Base-by-base conservation (phyloP, 2,888 invertebrate genomes). In the Anarsia innoxiella region DNA sequence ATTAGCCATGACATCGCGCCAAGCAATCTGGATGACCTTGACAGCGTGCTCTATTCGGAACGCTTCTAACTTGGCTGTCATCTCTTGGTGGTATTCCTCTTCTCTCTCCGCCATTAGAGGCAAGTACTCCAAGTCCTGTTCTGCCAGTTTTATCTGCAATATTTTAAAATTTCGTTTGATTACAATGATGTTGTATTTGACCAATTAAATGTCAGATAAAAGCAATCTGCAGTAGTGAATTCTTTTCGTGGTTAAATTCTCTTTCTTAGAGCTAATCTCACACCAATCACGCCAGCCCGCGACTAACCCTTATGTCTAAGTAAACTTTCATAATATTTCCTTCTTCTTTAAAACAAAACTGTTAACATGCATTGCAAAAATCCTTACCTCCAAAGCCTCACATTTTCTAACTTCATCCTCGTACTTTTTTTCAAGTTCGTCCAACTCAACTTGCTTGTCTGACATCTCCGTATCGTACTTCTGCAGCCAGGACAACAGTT, bases 381-480 rank as follows among this genome's bases (percentile, higher is more conserved):
- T 25, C 10, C 3, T 34, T 35, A 35, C 35, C 28, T 14, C 15
- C 5, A 35, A 10, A 9, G 16, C 27, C n/a, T 35, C 35, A 9
- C 11, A 12, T 12, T 8, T 28, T 19, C 28, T 35, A 5, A 8
- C 8, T 54, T 88, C 88, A 0, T 75, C 74, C 4, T 88, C 85
- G 42, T 75, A 87, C 34, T 84, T 85, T 39, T 72, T 61, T 1
- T 75, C 71, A 29, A 82, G 67, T 23, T 84, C 79, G 32, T 89
- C 89, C 1, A 86, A 64, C 43, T 88, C 86, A 0, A 66, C 44
- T 39, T 89, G 88, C 45, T 87, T 86, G 31, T 88, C 88, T 0
- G 78, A 82, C 71, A 89, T 87, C 54, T 89, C 89, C 4, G 66
- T 41, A 46, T 90, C 89, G 44, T 88, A 90, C 49, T 88, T 88